Evolutionary conservation across 2,113 vertebrate species (phyloP).

Genomic region (Tachycineta bicolor): DNA sequence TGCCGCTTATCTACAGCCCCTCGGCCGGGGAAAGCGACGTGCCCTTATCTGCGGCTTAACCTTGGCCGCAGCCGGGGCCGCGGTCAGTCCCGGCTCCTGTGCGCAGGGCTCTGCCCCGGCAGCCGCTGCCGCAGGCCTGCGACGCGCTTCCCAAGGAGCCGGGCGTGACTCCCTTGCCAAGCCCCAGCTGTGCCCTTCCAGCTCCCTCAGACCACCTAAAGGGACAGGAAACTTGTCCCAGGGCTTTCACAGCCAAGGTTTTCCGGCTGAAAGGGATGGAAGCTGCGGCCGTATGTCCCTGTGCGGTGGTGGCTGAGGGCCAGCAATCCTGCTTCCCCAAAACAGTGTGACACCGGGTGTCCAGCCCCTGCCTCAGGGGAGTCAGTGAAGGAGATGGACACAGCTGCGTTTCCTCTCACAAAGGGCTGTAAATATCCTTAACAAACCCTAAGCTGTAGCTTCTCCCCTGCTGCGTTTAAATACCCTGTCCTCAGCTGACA

Average conservation of each 20-base stretch:
- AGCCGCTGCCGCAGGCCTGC: not conserved
- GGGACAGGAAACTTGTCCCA: not conserved
- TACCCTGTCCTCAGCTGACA: constrained; percentile 26
- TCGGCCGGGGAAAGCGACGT: not conserved
- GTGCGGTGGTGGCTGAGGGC: not conserved
- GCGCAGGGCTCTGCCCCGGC: not conserved
- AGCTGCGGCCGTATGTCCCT: not conserved
- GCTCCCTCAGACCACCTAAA: not conserved
- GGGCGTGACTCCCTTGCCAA: not conserved
- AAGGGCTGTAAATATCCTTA: not conserved
- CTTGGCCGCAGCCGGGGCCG: not conserved
- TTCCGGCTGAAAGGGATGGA: not conserved
- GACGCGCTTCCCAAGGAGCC: not conserved
- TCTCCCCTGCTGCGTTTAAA: not conserved
- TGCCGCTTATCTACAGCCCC: not conserved
- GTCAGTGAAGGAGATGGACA: not conserved
- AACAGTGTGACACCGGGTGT: not conserved
- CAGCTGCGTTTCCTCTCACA: constrained; percentile 80
- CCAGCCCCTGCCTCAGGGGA: not conserved
- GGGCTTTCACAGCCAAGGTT: not conserved
- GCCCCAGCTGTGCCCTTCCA: not conserved
- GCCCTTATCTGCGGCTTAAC: not conserved
- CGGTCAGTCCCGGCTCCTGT: not conserved
- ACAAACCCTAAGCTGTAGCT: not conserved
- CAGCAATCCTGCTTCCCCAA: not conserved